A percentile compares a stretch with the other conserved stretches of the same genome.
phyloP scores from a whole-genome alignment of 2,888 invertebrate genomes.

The Ypsolopha sequella region DNA sequence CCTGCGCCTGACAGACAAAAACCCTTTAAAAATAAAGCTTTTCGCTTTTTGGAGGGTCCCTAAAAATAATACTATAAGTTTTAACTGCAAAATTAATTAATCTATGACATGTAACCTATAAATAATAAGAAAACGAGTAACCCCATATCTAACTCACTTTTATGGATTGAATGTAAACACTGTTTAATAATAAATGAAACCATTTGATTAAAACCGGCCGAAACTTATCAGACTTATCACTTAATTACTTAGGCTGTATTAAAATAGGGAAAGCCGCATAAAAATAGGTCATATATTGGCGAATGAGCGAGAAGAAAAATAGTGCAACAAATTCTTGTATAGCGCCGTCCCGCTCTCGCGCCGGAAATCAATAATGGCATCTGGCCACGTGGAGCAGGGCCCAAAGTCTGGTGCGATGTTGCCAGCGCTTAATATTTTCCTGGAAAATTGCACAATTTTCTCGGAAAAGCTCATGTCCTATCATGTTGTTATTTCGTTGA shows the following conservation, averaged over 20 bases:
- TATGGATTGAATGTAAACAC: neutral
- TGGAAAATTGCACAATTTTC: too few relatives aligned
- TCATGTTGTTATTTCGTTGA: too few relatives aligned
- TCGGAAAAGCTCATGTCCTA: too few relatives aligned
- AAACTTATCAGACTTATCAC: constrained; percentile 58
- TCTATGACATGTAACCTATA: too few relatives aligned
- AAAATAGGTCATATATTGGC: constrained; percentile 71
- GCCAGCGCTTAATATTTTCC: constrained; percentile 16
- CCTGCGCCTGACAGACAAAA: too few relatives aligned
- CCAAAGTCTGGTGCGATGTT: constrained; percentile 53
- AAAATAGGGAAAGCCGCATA: constrained; percentile 65
- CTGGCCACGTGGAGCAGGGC: constrained; percentile 65
- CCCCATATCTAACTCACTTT: neutral
- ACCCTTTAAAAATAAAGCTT: too few relatives aligned
- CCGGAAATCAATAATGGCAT: constrained; percentile 71
- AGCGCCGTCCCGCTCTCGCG: constrained; percentile 48
- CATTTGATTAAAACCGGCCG: constrained; percentile 12
- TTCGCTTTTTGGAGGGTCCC: too few relatives aligned
- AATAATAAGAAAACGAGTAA: too few relatives aligned
- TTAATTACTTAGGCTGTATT: constrained; percentile 66
- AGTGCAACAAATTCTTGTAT: constrained; percentile 67
- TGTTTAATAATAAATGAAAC: neutral
- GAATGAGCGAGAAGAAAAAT: constrained; percentile 54
- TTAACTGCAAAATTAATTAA: too few relatives aligned
- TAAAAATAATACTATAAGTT: too few relatives aligned